Base-by-base conservation (phyloP, 1,140 invertebrate genomes). In the Scaptomyza graminum region DNA sequence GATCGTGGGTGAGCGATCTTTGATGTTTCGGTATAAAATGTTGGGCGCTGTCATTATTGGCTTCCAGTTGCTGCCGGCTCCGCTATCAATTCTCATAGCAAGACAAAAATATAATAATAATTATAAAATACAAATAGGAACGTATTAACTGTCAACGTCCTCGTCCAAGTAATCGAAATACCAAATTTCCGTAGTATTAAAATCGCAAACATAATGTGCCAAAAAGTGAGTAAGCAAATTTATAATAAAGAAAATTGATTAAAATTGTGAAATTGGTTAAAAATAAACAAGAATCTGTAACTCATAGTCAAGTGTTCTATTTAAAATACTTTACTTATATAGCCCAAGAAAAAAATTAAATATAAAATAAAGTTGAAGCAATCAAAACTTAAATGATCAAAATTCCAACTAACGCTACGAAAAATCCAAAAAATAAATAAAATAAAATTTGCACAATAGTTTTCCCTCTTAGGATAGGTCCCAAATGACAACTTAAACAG, bases 21-120 rank as follows among this genome's bases (percentile, higher is more conserved):
- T 64, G 54, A 25, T 41, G 49, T 34, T 34, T 13, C 43, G 69
- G 71, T 87, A 85, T 85, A 85, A 85, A 85, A 87, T 49, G 78
- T 82, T 82, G 69, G 52, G 57, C 69, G 54, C 70, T 52, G 44
- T 46, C 66, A 39, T 50, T 56, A 49, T 44, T 28, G 44, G 61
- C 71, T 72, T 59, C 66, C 83, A 85, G 82, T 85, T 64, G 71
- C 74, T 43, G 71, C 61, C 78, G 71, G 81, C 81, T 56, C 46
- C 51, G 67, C 76, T 51, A 74, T 61, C 62, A 72, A 75, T 31
- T 47, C 57, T 51, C 51, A 77, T 28, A 61, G 43, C 46, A 61
- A 67, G 50, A 28, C 28, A 34, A 34, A 34, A 9, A 34, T 7
- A 28, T 7, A 28, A 6, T 6, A 7, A 28, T 5, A 28, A 0